Percentiles rank a stretch among this genome's conserved stretches.
Evolutionary conservation across 2,888 invertebrate genomes (phyloP).

Genomic region (Sphecodes monilicornis): DNA sequence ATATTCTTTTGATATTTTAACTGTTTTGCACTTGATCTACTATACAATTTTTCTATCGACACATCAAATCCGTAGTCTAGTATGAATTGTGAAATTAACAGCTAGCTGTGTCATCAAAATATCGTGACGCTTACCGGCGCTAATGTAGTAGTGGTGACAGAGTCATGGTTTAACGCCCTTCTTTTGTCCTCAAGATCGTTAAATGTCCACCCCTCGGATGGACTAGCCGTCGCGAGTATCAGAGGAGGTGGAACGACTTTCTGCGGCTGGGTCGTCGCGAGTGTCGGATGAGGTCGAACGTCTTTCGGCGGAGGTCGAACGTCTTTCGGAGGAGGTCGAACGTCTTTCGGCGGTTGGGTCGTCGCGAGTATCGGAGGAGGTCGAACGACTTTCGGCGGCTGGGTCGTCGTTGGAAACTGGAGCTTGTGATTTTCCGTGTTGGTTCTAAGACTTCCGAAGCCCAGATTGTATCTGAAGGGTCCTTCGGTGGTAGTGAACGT

Average conservation of each 20-base stretch:
- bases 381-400: background rate
- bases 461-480: background rate
- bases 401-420: background rate
- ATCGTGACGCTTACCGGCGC: background rate
- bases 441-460: background rate
- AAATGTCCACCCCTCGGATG: background rate
- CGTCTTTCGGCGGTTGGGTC: background rate
- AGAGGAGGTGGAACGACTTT: background rate
- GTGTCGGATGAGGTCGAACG: background rate
- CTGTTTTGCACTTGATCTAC: no score
- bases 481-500: background rate
- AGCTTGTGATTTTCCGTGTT: background rate
- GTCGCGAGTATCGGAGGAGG: background rate
- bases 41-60: no score
- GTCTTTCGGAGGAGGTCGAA: background rate
- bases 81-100: no score
- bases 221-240: background rate
- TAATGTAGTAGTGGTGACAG: no score
- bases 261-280: background rate
- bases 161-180: no score
- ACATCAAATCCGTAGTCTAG: no score
- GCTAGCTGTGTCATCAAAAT: no score
- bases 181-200: rapidly evolving
- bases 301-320: background rate
- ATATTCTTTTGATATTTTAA: no score